Base-by-base conservation (phyloP, 2,113 vertebrate genomes). In the Holacanthus passer region DNA sequence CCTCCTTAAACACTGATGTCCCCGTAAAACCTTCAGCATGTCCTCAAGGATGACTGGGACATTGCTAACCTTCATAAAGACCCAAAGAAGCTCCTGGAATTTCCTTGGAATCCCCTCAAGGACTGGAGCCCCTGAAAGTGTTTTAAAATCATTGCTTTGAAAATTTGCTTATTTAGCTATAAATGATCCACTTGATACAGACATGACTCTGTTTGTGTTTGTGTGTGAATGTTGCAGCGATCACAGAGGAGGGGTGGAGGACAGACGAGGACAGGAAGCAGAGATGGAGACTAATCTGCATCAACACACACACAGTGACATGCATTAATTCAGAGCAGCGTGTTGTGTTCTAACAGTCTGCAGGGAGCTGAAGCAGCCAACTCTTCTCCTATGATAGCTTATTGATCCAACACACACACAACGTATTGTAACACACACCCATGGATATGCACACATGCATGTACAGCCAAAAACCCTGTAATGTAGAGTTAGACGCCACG, bases 381-480 rank as follows among this genome's bases (percentile, higher is more conserved):
- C 64, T 85, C 52, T 75, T 84, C 59, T 82, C 66, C 82, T 82
- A 82, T 75, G 59, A 75, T 85, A 82, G 82, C 53, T 74, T 79
- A 88, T 76, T 82, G 86, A 85, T 82, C 82, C 50, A 64, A 71
- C 24, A 75, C 31, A 73, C 76, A 48, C 2, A 14, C 77, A 81
- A 9, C 24, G 19, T 5, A 16, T 14, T 19, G 1, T 19, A 3
- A 65, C 32, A 55, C 37, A 31, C 35, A 55, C 2, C 8, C 31
- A 35, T 16, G 3, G 24, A 41, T 39, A 37, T 9, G 2, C 20
- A 32, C 24, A 73, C 35, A 52, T 11, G 9, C 8, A 41, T 11
- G 11, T 11, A 37, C 11, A 1, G 17, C 5, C 27, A 73, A 56
- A 45, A 14, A 32, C 3, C 12, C n/a, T n/a, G n/a, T n/a, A n/a